These are phyloP conservation scores for Paramuricea clavata DNA, from an alignment of 92 coral and sea anemone genomes.

Conservation along the genomic window DNA sequence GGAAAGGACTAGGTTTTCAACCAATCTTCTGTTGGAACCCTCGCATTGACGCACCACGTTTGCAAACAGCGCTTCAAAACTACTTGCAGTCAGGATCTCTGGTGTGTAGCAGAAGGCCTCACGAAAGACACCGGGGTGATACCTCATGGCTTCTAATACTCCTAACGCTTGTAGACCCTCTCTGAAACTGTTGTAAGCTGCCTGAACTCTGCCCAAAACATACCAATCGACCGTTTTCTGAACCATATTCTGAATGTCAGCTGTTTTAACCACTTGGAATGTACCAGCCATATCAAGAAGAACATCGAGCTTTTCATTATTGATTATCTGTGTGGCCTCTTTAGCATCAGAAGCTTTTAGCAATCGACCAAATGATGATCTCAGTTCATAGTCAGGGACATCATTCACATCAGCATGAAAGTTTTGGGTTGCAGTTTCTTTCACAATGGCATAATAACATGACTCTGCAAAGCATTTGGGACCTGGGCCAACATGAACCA, in stretches of 20 bases:
- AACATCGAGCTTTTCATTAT: conserved; percentile 56
- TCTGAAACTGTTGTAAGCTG: conserved; percentile 65
- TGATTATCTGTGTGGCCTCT: conserved; percentile 55
- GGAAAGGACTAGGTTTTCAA: conserved; percentile 60
- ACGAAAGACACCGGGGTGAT: conserved; percentile 45
- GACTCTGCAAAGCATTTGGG: conserved; percentile 40
- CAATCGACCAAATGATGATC: conserved; percentile 50
- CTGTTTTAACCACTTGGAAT: conserved; percentile 38
- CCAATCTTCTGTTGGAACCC: conserved; percentile 54
- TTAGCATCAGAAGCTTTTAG: conserved; percentile 1
- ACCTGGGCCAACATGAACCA: conserved; percentile 71
- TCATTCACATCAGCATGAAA: conserved; percentile 34
- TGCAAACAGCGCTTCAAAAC: conserved; percentile 41
- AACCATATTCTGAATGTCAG: conserved; percentile 53
- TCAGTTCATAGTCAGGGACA: conserved; percentile 47
- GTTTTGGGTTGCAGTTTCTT: conserved; percentile 12
- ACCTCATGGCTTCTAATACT: conserved; percentile 59
- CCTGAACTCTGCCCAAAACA: conserved; percentile 56
- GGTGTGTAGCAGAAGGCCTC: conserved; percentile 57
- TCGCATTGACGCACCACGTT: conserved; percentile 13
- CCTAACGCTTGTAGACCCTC: conserved; percentile 55
- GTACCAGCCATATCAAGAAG: conserved; percentile 70
- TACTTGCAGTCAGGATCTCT: conserved; percentile 36
- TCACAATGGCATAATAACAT: conserved; percentile 31
- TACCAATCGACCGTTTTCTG: conserved; percentile 63